Evolutionary conservation across 2,888 invertebrate genomes (phyloP).

Genomic region (Parelbella ahira): DNA sequence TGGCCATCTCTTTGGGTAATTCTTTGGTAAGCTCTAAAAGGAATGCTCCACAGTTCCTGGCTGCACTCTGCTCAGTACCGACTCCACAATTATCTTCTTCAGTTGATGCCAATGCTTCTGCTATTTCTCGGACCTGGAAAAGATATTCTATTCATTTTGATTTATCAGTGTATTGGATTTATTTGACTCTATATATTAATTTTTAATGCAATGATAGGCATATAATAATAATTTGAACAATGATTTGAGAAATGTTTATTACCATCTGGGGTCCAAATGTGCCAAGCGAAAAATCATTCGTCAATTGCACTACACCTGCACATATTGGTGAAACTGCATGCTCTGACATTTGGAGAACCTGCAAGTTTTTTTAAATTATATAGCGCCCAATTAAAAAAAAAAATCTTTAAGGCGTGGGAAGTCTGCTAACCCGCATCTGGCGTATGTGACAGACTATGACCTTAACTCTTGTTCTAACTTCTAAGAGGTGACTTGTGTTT

Average conservation of each 20-base stretch:
- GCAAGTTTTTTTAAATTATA: no score
- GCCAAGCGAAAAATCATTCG: constrained; percentile 83
- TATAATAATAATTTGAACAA: no score
- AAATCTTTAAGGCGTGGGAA: no score
- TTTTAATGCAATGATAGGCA: no score
- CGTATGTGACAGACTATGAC: no score
- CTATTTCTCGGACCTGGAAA: constrained; percentile 83
- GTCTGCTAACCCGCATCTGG: no score
- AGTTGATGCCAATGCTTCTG: constrained; percentile 81
- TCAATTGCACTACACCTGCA: constrained; percentile 85
- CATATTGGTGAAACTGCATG: constrained; percentile 85
- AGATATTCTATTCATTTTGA: neutral
- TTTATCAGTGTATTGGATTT: no score
- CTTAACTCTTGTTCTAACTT: no score
- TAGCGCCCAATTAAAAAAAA: no score
- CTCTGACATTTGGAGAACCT: constrained; percentile 88
- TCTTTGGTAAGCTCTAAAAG: constrained; percentile 83
- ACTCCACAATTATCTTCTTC: constrained; percentile 69
- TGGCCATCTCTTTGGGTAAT: constrained; percentile 81
- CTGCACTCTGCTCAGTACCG: constrained; percentile 61
- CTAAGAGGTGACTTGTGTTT: no score
- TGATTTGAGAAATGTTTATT: no score
- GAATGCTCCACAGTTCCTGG: constrained; percentile 76
- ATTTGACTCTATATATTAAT: no score
- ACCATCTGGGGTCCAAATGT: constrained; percentile 86